phyloP scores from a whole-genome alignment of 2,797 vertebrate species.

The Sternotherus odoratus region DNA sequence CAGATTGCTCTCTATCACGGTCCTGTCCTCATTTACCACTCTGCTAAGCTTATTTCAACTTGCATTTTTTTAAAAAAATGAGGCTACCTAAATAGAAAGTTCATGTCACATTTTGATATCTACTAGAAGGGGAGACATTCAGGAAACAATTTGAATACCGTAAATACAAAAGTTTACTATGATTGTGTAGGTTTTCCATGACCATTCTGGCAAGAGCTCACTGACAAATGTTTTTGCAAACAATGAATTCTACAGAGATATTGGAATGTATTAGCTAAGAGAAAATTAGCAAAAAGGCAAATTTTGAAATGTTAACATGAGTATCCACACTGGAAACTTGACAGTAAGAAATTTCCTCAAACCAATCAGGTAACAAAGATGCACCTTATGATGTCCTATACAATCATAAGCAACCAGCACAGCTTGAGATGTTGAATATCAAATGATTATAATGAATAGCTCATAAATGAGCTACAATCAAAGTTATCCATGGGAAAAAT shows the following conservation, averaged over 20 bases:
- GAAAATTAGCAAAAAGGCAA: background rate
- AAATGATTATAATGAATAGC: background rate
- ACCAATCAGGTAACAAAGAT: background rate
- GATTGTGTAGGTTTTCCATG: background rate
- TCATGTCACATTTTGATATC: too few relatives aligned
- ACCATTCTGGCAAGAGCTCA: background rate
- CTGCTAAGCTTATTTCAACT: too few relatives aligned
- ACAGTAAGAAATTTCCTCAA: background rate
- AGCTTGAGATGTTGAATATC: background rate
- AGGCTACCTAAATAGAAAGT: too few relatives aligned
- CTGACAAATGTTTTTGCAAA: background rate
- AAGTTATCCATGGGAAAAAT: background rate
- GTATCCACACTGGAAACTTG: background rate
- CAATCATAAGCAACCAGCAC: background rate
- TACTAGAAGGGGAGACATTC: too few relatives aligned
- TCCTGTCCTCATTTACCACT: too few relatives aligned
- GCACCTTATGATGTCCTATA: background rate
- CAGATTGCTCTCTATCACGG: too few relatives aligned
- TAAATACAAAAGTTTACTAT: too few relatives aligned
- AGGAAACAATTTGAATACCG: too few relatives aligned
- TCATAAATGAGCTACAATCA: background rate
- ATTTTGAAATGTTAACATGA: background rate
- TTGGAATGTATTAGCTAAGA: background rate
- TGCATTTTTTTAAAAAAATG: too few relatives aligned
- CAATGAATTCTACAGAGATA: background rate